Evolutionary conservation across 2,888 invertebrate species (phyloP).

Genomic region (Ochropleura plecta): DNA sequence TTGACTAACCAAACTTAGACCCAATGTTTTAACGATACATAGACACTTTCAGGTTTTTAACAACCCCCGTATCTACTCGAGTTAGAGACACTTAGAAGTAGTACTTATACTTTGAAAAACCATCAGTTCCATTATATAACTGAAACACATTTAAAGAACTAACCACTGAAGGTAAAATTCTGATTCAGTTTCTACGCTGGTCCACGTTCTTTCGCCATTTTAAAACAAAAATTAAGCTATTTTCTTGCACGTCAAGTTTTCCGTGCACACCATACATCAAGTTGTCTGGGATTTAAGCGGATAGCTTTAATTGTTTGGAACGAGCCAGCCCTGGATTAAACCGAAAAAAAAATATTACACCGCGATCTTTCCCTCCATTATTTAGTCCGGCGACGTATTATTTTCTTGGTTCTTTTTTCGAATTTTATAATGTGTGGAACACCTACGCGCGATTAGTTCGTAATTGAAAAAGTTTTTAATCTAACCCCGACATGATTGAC

Average conservation of each 20-base stretch:
- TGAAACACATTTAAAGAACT: no score
- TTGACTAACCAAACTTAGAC: no score
- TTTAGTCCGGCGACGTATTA: slow-evolving; percentile 57
- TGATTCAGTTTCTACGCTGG: not conserved
- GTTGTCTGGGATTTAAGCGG: slow-evolving; percentile 79
- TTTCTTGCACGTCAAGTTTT: slow-evolving; percentile 64
- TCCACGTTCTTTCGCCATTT: slow-evolving; percentile 9
- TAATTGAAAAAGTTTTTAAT: slow-evolving; percentile 63
- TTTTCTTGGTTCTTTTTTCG: slow-evolving; percentile 44
- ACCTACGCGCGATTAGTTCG: slow-evolving; percentile 59
- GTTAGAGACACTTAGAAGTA: no score
- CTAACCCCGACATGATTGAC: slow-evolving; percentile 54
- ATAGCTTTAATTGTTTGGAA: slow-evolving; percentile 87
- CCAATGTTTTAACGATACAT: no score
- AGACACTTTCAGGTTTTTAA: no score
- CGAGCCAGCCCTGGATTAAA: slow-evolving; percentile 76
- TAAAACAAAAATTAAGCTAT: slow-evolving; percentile 50
- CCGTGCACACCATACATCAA: slow-evolving; percentile 74
- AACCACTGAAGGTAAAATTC: not conserved
- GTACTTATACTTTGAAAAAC: no score
- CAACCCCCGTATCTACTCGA: no score
- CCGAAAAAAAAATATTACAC: slow-evolving; percentile 65
- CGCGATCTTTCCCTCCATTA: slow-evolving; percentile 65
- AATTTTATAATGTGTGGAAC: slow-evolving; percentile 50
- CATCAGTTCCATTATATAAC: no score